Percentiles rank a stretch among this genome's conserved stretches.
These are phyloP conservation scores for Syngnathus scovelli DNA, from an alignment of 2,113 vertebrate species.

Conservation along the genomic window DNA sequence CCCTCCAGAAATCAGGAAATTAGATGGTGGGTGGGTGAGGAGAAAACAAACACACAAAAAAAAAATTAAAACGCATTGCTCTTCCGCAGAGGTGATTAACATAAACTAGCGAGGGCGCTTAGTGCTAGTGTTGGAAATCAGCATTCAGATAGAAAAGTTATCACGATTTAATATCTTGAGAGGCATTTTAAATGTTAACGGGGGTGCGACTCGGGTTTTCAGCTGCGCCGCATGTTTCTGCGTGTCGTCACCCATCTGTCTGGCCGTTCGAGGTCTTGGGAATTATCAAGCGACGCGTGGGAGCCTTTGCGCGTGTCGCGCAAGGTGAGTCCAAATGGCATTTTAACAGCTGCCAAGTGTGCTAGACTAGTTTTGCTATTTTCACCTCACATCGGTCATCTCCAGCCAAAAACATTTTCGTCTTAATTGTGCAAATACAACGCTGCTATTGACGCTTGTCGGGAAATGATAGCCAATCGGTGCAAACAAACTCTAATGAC, in stretches of 20 bases:
- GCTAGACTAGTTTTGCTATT: not conserved
- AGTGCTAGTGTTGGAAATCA: slow-evolving; percentile 60
- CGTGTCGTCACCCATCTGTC: slow-evolving; percentile 51
- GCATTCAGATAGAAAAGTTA: slow-evolving; percentile 76
- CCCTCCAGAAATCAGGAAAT: slow-evolving; percentile 46
- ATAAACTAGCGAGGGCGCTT: slow-evolving; percentile 33
- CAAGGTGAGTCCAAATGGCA: slow-evolving; percentile 35
- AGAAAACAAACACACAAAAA: slow-evolving; percentile 5
- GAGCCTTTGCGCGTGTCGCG: slow-evolving; percentile 44
- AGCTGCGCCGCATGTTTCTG: too few relatives aligned
- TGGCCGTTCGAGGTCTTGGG: slow-evolving; percentile 39
- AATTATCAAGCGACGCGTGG: slow-evolving; percentile 49
- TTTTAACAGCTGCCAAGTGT: slow-evolving; percentile 28
- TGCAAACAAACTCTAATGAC: slow-evolving; percentile 3
- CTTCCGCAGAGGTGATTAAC: slow-evolving; percentile 56
- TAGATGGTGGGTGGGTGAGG: slow-evolving; percentile 34
- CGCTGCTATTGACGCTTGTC: slow-evolving; percentile 46
- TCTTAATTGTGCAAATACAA: slow-evolving; percentile 33
- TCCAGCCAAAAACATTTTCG: not conserved
- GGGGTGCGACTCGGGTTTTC: not conserved
- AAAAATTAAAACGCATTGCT: slow-evolving; percentile 24
- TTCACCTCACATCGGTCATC: slow-evolving; percentile 27
- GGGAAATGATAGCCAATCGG: slow-evolving; percentile 34
- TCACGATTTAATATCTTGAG: slow-evolving; percentile 49
- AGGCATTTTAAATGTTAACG: slow-evolving; percentile 34